Conservation (phyloP, 2,888 invertebrate species). For the Xestoiulus laeticollis region DNA sequence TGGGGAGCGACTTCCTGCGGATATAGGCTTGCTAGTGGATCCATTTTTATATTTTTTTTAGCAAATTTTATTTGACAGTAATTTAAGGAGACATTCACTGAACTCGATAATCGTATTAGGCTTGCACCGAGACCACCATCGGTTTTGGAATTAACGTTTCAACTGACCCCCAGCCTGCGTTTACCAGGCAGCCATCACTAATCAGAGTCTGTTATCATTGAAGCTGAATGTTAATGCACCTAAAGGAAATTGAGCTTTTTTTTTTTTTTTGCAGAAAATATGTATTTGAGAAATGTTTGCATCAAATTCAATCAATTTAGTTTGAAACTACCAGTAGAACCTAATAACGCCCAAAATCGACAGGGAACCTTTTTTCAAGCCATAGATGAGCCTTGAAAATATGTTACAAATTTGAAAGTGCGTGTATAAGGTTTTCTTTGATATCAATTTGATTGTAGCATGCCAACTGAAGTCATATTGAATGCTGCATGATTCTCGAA, state of each 20-base stretch:
- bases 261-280: neutral
- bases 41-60: constrained; percentile 30
- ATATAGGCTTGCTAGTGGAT: constrained; percentile 20
- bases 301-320: no score
- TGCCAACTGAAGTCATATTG: no score
- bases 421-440: no score
- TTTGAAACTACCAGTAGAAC: no score
- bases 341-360: no score
- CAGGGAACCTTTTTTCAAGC: no score
- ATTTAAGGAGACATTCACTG: constrained; percentile 41
- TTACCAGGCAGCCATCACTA: constrained; percentile 37
- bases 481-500: no score
- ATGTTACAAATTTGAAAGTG: no score
- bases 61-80: constrained; percentile 40
- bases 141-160: constrained; percentile 14
- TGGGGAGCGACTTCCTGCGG: constrained; percentile 41
- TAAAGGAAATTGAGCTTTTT: constrained; percentile 16
- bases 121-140: constrained; percentile 35
- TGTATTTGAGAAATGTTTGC: neutral
- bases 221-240: neutral
- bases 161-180: constrained; percentile 23
- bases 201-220: constrained; percentile 24
- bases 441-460: no score
- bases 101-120: constrained; percentile 39
- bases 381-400: no score